Conservation (phyloP, 1,140 invertebrate genomes). For the Bombyx mandarina region DNA sequence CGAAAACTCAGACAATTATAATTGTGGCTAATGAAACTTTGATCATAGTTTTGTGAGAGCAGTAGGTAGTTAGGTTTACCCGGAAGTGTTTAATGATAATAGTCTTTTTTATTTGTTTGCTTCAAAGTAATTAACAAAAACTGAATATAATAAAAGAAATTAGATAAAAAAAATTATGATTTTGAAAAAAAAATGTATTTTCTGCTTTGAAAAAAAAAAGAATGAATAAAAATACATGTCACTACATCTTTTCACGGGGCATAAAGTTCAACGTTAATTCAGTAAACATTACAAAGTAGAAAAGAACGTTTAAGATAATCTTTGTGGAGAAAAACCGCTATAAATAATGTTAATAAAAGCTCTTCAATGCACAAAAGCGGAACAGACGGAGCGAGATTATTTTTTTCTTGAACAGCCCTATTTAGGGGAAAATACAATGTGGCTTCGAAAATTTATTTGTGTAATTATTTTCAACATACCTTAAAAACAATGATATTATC, state of each 20-base stretch:
- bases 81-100: too few relatives aligned
- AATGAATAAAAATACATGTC: conserved; percentile 2
- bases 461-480: too few relatives aligned
- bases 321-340: conserved; percentile 21
- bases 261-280: conserved; percentile 6
- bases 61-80: too few relatives aligned
- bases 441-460: background rate
- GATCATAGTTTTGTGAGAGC: too few relatives aligned
- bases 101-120: too few relatives aligned
- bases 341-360: conserved; percentile 45
- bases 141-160: too few relatives aligned
- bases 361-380: conserved; percentile 13
- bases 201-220: background rate
- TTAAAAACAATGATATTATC: too few relatives aligned
- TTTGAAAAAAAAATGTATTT: background rate
- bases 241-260: too few relatives aligned
- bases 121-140: background rate
- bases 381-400: background rate
- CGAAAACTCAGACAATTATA: too few relatives aligned
- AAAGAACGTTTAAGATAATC: conserved; percentile 26
- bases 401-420: background rate
- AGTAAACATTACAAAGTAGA: conserved; percentile 13
- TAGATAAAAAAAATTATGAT: background rate
- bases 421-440: conserved; percentile 1
- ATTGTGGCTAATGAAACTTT: too few relatives aligned